Conservation (phyloP, 2,888 invertebrate genomes). For the Chymomyza fuscimana region DNA sequence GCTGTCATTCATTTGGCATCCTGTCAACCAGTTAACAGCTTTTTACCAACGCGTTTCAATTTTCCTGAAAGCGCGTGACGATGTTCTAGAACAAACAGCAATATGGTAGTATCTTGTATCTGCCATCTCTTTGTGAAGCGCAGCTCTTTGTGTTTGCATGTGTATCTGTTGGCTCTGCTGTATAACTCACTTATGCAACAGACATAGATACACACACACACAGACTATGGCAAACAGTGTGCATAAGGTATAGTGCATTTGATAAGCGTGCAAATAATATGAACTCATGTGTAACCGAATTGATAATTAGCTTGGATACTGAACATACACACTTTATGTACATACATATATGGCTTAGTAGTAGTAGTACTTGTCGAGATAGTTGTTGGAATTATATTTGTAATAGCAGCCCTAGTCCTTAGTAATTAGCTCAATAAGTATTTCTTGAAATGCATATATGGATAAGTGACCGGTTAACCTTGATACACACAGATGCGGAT, state of each 20-base stretch:
- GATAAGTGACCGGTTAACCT: not conserved
- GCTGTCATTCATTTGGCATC: constrained; percentile 34
- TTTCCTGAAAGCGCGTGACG: constrained; percentile 28
- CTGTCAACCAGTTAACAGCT: constrained; percentile 32
- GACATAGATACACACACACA: not conserved
- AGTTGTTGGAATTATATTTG: not conserved
- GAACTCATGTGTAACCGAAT: constrained; percentile 59
- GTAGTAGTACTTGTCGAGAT: not conserved
- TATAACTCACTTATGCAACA: not conserved
- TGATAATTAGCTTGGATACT: constrained; percentile 41
- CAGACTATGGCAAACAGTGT: not conserved
- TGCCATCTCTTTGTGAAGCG: not conserved
- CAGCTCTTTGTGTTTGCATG: not conserved
- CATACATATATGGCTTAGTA: not conserved
- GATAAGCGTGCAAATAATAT: constrained; percentile 29
- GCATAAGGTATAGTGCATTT: constrained; percentile 11
- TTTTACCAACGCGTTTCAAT: constrained; percentile 39
- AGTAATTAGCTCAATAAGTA: constrained; percentile 38
- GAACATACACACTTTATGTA: not conserved
- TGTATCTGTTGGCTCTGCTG: constrained; percentile 9
- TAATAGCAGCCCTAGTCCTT: constrained; percentile 3
- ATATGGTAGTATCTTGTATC: not conserved
- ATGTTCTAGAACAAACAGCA: not conserved
- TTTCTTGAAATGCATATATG: constrained; percentile 8
- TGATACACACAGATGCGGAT: not conserved